Conservation (phyloP, 2,113 vertebrate species). For the Pachycephala philippinensis region DNA sequence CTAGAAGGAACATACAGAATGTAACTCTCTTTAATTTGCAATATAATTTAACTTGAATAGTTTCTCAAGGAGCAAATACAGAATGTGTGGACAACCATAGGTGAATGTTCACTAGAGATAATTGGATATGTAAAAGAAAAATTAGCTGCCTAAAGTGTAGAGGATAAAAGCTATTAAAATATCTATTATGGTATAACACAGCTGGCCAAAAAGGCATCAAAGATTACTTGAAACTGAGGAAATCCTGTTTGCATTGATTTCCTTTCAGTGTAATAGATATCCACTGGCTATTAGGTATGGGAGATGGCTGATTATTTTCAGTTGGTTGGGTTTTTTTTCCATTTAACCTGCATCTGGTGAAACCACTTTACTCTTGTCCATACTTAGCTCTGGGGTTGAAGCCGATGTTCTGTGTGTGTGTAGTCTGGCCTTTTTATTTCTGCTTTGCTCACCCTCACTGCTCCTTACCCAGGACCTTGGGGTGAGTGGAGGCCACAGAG, state of each 20-base stretch:
- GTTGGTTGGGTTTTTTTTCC: too few species aligned
- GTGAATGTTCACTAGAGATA: constrained; percentile 57
- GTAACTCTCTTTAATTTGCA: constrained; percentile 41
- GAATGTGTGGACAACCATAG: constrained; percentile 60
- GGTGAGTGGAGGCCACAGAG: not conserved
- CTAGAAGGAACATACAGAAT: constrained; percentile 53
- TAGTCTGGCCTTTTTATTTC: not conserved
- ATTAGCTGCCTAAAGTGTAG: constrained; percentile 47
- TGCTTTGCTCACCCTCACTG: not conserved
- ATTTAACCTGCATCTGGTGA: not conserved
- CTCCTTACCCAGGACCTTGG: not conserved
- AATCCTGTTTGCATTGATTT: constrained; percentile 51
- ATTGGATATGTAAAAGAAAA: constrained; percentile 46
- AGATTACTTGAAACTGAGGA: constrained; percentile 60
- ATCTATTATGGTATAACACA: constrained; percentile 30
- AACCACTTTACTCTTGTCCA: not conserved
- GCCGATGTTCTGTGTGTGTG: not conserved
- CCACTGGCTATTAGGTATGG: constrained; percentile 4
- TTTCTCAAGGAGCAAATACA: constrained; percentile 55
- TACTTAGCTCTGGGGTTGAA: not conserved
- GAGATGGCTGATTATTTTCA: not conserved
- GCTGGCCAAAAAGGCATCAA: constrained; percentile 52
- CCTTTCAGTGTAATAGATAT: constrained; percentile 36
- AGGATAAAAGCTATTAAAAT: constrained; percentile 48
- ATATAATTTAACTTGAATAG: constrained; percentile 64